Percentiles rank a stretch among this genome's conserved stretches.
Conservation (phyloP, 2,113 vertebrate genomes). For the Rhizomys pruinosus region DNA sequence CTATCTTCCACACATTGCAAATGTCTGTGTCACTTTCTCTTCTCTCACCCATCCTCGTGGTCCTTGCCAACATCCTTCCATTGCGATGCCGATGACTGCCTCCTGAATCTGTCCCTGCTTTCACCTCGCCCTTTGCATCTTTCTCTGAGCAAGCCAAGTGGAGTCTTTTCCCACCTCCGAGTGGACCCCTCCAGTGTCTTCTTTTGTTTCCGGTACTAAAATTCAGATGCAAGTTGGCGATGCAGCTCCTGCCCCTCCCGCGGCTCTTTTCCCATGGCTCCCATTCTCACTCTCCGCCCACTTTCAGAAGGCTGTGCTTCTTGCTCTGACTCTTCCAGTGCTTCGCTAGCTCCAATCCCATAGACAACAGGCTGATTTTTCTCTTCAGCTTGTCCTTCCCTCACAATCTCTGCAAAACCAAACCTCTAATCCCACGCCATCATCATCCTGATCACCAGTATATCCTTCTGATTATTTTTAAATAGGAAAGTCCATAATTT, state of each 20-base stretch:
- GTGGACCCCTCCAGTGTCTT: neutral
- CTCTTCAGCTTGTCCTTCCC: neutral
- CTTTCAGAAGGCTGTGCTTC: neutral
- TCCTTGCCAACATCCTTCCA: neutral
- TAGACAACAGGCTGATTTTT: no score
- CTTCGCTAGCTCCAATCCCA: neutral
- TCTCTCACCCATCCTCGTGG: accelerated
- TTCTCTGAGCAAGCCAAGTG: no score
- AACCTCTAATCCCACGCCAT: neutral
- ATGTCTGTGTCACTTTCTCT: neutral
- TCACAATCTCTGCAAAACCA: neutral
- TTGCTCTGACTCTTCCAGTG: neutral
- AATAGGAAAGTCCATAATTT: neutral
- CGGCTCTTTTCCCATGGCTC: neutral
- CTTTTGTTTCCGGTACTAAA: neutral
- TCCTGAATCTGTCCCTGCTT: neutral
- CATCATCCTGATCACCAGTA: neutral
- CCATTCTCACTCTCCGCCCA: neutral
- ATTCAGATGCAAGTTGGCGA: neutral
- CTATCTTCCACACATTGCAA: neutral
- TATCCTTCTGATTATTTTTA: neutral
- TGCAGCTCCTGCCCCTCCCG: no score
- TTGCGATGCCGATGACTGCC: neutral
- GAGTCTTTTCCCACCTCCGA: neutral
- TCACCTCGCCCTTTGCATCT: no score